Conservation (phyloP, 1,140 invertebrate genomes). For the Arctopsyche grandis region DNA sequence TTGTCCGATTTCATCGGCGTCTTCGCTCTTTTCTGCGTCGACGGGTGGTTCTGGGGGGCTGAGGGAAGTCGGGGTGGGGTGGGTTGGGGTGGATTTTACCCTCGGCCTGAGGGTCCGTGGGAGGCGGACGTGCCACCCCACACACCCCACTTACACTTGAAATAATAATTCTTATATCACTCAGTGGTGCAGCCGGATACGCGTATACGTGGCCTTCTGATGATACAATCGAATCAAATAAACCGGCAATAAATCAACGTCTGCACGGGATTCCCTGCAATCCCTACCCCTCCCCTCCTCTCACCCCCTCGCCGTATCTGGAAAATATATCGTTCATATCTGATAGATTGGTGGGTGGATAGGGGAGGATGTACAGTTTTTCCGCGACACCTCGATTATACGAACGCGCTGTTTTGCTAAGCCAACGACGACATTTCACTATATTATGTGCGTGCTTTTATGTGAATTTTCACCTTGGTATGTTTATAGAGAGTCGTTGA, state of each 20-base stretch:
- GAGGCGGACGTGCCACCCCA: constrained; percentile 52
- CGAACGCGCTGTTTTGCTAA: background rate
- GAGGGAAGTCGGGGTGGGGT: background rate
- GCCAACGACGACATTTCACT: background rate
- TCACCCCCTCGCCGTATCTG: constrained; percentile 10
- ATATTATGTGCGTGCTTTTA: too few relatives aligned
- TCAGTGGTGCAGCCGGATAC: constrained; percentile 27
- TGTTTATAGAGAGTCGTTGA: too few relatives aligned
- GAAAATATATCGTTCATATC: constrained; percentile 32
- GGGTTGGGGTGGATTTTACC: background rate
- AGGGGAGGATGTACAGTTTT: background rate
- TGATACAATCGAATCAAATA: constrained; percentile 56
- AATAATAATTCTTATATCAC: constrained; percentile 56
- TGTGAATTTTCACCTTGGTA: too few relatives aligned
- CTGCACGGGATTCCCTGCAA: constrained; percentile 35
- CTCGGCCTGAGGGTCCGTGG: constrained; percentile 7
- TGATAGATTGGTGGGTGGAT: background rate
- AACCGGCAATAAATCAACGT: constrained; percentile 55
- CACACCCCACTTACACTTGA: constrained; percentile 48
- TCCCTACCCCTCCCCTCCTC: constrained; percentile 19
- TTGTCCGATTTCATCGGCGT: too few relatives aligned
- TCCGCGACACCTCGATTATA: background rate
- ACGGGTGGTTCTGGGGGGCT: too few relatives aligned
- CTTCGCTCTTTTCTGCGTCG: too few relatives aligned
- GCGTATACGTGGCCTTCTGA: constrained; percentile 53